Conservation (phyloP, 2,888 invertebrate genomes). For the Eupithecia inturbata region DNA sequence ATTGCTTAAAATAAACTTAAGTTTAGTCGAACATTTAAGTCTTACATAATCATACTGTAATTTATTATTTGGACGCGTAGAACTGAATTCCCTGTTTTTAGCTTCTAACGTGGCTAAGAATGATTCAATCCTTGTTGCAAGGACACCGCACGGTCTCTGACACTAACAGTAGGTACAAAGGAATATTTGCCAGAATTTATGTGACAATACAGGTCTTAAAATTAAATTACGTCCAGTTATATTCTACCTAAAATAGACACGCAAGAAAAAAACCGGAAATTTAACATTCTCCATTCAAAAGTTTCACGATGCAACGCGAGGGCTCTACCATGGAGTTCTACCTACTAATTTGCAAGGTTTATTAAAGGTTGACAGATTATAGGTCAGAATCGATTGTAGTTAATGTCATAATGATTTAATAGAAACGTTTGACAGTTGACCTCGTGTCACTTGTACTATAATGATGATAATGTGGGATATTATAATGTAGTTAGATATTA, state of each 20-base stretch:
- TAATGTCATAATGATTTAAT: conserved; percentile 29
- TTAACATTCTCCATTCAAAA: neutral
- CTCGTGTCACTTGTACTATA: neutral
- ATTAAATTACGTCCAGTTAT: neutral
- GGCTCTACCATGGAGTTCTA: neutral
- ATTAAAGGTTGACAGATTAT: conserved; percentile 16
- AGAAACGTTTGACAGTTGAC: conserved; percentile 25
- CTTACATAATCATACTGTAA: too few species aligned
- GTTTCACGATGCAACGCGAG: neutral
- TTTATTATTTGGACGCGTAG: too few species aligned
- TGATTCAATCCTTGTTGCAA: too few species aligned
- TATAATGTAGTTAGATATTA: neutral
- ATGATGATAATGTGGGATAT: conserved; percentile 10
- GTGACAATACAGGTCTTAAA: neutral
- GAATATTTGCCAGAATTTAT: too few species aligned
- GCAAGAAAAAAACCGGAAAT: neutral
- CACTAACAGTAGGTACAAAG: too few species aligned
- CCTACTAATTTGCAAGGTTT: conserved; percentile 7
- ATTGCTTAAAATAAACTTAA: too few species aligned
- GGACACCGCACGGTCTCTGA: too few species aligned
- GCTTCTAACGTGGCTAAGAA: too few species aligned
- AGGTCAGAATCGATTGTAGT: conserved; percentile 25
- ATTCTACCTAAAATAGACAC: neutral
- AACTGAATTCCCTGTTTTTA: too few species aligned
- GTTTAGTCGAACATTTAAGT: too few species aligned